Evolutionary conservation across 2,113 vertebrate species (phyloP), one percentile per base, ranked within the genome.

Genomic region (Anolis carolinensis): DNA sequence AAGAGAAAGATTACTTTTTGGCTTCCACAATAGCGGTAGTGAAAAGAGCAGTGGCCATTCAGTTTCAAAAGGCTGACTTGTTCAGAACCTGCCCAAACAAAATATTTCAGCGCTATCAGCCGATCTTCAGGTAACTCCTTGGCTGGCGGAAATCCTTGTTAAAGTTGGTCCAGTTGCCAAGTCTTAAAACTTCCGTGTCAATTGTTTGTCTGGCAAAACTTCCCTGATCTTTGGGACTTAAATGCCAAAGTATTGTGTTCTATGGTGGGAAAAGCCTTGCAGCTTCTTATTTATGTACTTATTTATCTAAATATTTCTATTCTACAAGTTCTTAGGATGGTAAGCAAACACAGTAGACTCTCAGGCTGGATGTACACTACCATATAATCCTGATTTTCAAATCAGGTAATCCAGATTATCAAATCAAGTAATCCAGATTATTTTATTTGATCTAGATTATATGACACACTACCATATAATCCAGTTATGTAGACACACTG

Each of bases 91-190:
- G 84, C 74, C 83, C 87, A 86, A 84, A 89, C 92, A 85, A 88
- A 95, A 92, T 84, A 79, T 80, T 91, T 86, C 76, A 80, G 89
- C 90, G 87, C 86, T 94, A 94, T 92, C 91, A 88, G 92, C 92
- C 93, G 81, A 87, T 76, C 79, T 81, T 89, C 93, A 95, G 92
- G 91, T 94, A 91, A 93, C 91, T 93, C 88, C 90, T 89, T 39
- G 82, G 90, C 89, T 91, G 91, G 87, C 82, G 86, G 87, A 80
- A 44, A 70, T 32, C 32, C 88, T 92, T 88, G 88, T 82, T 91
- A 89, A 93, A 86, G 34, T 36, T 7, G 7, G 86, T 74, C 68
- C 83, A 55, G 80, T 86, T 89, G 84, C 88, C 89, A 75, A 90
- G 48, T 83, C 84, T 86, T 86, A 89, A 86, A 91, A 91, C 86